Evolutionary conservation across 2,888 invertebrate genomes (phyloP).

Genomic region (Drosophila monieri): DNA sequence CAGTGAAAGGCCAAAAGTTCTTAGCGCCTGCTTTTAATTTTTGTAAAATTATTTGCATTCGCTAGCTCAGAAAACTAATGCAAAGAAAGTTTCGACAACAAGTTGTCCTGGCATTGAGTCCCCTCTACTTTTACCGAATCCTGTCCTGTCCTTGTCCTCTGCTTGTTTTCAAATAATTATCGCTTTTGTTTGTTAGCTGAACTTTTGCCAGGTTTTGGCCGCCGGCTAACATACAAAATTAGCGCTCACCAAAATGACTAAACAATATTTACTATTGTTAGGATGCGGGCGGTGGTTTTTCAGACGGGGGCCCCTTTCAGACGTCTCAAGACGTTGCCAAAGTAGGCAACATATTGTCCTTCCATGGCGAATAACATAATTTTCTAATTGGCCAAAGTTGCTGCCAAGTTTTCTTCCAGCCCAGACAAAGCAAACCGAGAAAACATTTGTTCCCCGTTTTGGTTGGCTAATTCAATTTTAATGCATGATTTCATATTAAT

Average conservation of each 20-base stretch:
- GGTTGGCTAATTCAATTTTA: slow-evolving; percentile 81
- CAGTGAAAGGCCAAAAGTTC: slow-evolving; percentile 45
- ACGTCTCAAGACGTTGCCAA: slow-evolving; percentile 49
- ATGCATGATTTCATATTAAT: slow-evolving; percentile 83
- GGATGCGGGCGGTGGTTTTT: slow-evolving; percentile 20
- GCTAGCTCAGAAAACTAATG: slow-evolving; percentile 53
- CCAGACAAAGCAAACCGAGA: slow-evolving; percentile 13
- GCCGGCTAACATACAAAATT: slow-evolving; percentile 80
- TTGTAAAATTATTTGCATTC: slow-evolving; percentile 72
- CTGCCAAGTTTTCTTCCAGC: slow-evolving; percentile 60
- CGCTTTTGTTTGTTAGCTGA: slow-evolving; percentile 77
- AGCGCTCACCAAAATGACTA: slow-evolving; percentile 76
- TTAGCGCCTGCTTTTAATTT: slow-evolving; percentile 73
- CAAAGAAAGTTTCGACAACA: slow-evolving; percentile 51
- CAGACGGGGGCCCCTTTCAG: neutral
- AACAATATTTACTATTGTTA: slow-evolving; percentile 68
- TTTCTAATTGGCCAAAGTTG: slow-evolving; percentile 75
- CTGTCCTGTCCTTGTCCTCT: slow-evolving; percentile 7
- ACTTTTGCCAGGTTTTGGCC: slow-evolving; percentile 75
- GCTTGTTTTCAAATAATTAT: slow-evolving; percentile 79
- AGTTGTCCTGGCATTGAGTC: slow-evolving; percentile 25
- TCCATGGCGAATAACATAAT: slow-evolving; percentile 50
- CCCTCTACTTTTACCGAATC: neutral
- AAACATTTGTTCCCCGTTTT: slow-evolving; percentile 58
- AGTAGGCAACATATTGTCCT: slow-evolving; percentile 74